Evolutionary conservation across 2,888 invertebrate species (phyloP), one percentile per base, ranked within the genome.

Genomic region (Oscheius onirici): DNA sequence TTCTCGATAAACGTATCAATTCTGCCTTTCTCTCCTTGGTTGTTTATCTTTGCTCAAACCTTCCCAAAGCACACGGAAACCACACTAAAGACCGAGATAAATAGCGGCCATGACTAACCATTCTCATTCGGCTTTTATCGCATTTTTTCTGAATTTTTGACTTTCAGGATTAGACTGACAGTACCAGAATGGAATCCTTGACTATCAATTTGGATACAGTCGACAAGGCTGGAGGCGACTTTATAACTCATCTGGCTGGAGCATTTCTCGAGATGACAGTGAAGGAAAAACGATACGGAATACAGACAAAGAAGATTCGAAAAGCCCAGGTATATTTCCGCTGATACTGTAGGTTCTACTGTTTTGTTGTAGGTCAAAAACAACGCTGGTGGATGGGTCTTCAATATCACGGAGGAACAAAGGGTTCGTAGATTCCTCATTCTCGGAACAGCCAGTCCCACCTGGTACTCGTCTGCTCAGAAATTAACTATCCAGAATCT

Each of bases 351-450:
- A 51, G n/a, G 15, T 51, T 11, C 51, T 11, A 55, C 13, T 24
- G 6, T 24, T 24, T n/a, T 28, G 26, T 49, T 78, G 69, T 46
- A 84, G 85, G 82, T 87, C 6, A n/a, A 63, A 51, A 87, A 86
- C 73, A 78, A 75, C 51, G 84, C 84, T 15, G 87, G 86, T 8
- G 89, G 88, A 5, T 89, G 73, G 73, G 86, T 84, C 1, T 89
- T 86, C 79, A 65, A 76, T 34, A 86, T 88, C 5, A 80, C 83
- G 65, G 88, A 88, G 55, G 76, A 86, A 72, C 84, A 80, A 22
- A 84, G 86, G 8, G 75, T 89, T 15, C 82, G 86, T 43, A 83
- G 89, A n/a, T 88, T 88, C 74, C 80, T 89, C 46, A 88, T 88
- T 68, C 80, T 89, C 17, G 88, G 88, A n/a, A 74, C 83, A 1